These are phyloP conservation scores for Clupea harengus DNA, from an alignment of 2,113 vertebrate genomes.

Conservation along the genomic window DNA sequence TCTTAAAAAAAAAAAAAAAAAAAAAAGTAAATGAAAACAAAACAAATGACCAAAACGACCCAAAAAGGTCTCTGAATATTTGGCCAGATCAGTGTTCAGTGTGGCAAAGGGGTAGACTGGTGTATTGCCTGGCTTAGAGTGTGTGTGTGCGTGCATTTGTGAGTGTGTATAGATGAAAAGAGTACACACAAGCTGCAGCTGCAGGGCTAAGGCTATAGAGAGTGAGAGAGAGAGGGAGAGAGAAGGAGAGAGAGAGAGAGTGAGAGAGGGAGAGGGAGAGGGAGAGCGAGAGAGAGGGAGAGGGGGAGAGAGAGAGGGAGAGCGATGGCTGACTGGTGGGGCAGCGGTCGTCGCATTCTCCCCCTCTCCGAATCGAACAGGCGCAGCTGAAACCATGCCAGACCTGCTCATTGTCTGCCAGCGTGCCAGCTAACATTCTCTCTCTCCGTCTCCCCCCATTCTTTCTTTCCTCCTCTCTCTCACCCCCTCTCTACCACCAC, in stretches of 20 bases:
- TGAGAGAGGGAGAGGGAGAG: neutral
- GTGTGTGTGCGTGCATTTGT: neutral
- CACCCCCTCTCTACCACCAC: neutral
- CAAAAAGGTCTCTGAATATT: conserved; percentile 18
- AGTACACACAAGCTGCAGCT: neutral
- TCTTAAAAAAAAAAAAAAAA: neutral
- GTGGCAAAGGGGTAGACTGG: neutral
- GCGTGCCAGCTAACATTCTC: conserved; percentile 10
- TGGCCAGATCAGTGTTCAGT: neutral
- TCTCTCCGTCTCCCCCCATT: neutral
- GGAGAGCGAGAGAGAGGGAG: neutral
- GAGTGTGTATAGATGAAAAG: conserved; percentile 12
- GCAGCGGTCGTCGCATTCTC: conserved; percentile 11
- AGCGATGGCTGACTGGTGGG: neutral
- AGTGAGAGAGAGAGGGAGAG: neutral
- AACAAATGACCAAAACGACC: neutral
- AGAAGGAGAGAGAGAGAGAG: neutral
- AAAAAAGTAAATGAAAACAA: neutral
- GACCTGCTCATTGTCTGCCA: conserved; percentile 12
- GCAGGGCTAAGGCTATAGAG: neutral
- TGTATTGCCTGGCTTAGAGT: neutral
- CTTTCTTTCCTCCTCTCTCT: neutral
- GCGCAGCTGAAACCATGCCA: conserved; percentile 16
- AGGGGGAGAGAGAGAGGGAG: neutral
- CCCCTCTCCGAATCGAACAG: conserved; percentile 9